Evolutionary conservation across 2,113 vertebrate genomes (phyloP).

Genomic region (Cheirogaleus medius): DNA sequence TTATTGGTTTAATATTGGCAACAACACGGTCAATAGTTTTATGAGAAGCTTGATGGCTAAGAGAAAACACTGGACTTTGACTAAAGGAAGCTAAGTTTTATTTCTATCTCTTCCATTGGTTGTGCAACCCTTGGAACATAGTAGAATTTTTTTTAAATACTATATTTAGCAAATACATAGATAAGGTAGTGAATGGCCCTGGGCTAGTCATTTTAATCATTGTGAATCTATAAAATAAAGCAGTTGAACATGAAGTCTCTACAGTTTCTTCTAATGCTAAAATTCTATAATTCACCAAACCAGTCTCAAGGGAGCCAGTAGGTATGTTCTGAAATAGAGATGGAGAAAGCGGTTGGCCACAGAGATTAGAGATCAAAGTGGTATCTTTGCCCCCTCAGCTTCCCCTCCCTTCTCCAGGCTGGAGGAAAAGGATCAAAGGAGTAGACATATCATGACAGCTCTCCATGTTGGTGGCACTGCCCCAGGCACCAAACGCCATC

Average conservation of each 20-base stretch:
- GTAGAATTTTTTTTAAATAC: neutral
- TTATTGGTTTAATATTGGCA: neutral
- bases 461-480: conserved; percentile 13
- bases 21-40: neutral
- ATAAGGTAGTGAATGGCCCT: neutral
- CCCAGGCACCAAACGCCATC: conserved; percentile 22
- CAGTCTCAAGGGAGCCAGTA: neutral
- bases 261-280: neutral
- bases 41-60: neutral
- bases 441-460: neutral
- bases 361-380: conserved; percentile 25
- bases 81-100: neutral
- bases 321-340: conserved; percentile 21
- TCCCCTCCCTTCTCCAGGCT: neutral
- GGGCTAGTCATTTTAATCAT: conserved; percentile 30
- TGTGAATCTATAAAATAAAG: neutral
- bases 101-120: neutral
- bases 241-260: neutral
- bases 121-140: neutral
- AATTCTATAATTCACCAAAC: neutral
- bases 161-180: neutral
- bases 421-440: neutral
- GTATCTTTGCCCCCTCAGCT: neutral
- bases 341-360: neutral
- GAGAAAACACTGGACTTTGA: neutral